Base-by-base conservation (phyloP, 2,888 invertebrate species). In the Leucophora obtusa region DNA sequence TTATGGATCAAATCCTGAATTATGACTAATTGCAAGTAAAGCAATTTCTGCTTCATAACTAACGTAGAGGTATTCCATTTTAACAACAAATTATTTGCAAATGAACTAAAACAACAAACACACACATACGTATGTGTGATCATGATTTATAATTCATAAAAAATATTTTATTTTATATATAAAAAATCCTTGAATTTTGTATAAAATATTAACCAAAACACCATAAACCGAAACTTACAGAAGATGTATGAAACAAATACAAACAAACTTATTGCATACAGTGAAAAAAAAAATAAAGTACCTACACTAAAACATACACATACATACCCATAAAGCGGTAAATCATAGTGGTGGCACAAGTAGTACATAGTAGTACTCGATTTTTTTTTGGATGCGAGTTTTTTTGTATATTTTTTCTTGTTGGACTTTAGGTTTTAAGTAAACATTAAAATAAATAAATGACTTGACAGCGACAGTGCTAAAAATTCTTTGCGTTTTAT, bases 371-470 rank as follows among this genome's bases (percentile, higher is more conserved):
- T 87, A 28, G 28, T 28, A 28, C 28, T 85, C 86, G 84, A 86
- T 86, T 60, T 60, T 24, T 87, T 86, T 87, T 85, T 85, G 84
- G 85, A 84, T 86, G 87, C 86, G 68, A 56, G 28, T 66, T 38
- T 28, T 28, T 62, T 63, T 54, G 15, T 58, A 63, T 35, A 2
- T 54, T 63, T 74, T 63, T 56, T 70, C 66, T 77, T 76, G 63
- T 77, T 81, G 73, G 77, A 81, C 77, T 73, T 81, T 77, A 70
- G 81, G 81, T 81, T 81, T 81, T 77, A 81, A 82, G 83, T 82
- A 87, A 88, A 87, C 86, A 87, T 87, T 87, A 88, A 87, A 87
- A 87, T 87, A 88, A 88, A 88, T 87, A 87, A 86, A 86, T 85
- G 84, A 85, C 84, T 86, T 85, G 87, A 87, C 88, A 87, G 87